Percentiles rank a stretch among this genome's conserved stretches.
Conservation (phyloP, 2,888 invertebrate species). For the Scaptomyza tumidula region DNA sequence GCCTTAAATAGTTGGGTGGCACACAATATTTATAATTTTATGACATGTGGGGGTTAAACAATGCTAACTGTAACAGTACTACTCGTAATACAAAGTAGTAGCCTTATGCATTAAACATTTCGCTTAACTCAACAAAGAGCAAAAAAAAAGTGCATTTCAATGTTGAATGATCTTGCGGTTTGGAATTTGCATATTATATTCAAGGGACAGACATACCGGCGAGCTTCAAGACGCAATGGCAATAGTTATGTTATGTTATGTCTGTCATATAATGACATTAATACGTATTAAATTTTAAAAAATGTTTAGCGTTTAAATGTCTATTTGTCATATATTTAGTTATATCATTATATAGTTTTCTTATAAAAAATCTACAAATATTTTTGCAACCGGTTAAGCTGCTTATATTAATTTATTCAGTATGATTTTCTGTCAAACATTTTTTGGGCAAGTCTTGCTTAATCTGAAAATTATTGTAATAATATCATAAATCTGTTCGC, state of each 20-base stretch:
- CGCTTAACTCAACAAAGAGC: conserved; percentile 34
- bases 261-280: not conserved
- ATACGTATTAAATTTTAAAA: not conserved
- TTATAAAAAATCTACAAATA: not conserved
- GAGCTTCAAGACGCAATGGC: conserved; percentile 5
- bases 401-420: not conserved
- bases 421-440: not conserved
- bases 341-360: not conserved
- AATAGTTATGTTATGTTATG: not conserved
- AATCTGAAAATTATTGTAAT: conserved; percentile 25
- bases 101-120: conserved; percentile 57
- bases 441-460: conserved; percentile 16
- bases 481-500: conserved; percentile 53
- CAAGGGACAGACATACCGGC: conserved; percentile 17
- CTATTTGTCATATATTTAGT: not conserved
- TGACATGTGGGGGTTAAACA: conserved; percentile 62
- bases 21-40: conserved; percentile 53
- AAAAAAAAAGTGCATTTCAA: conserved; percentile 25
- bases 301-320: not conserved
- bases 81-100: conserved; percentile 11
- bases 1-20: conserved; percentile 58
- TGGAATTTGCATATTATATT: conserved; percentile 9
- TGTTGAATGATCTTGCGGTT: conserved; percentile 26
- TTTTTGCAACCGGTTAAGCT: not conserved
- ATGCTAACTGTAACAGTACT: conserved; percentile 26